Base-by-base conservation (phyloP, 2,797 vertebrate genomes). In the Artibeus jamaicensis region DNA sequence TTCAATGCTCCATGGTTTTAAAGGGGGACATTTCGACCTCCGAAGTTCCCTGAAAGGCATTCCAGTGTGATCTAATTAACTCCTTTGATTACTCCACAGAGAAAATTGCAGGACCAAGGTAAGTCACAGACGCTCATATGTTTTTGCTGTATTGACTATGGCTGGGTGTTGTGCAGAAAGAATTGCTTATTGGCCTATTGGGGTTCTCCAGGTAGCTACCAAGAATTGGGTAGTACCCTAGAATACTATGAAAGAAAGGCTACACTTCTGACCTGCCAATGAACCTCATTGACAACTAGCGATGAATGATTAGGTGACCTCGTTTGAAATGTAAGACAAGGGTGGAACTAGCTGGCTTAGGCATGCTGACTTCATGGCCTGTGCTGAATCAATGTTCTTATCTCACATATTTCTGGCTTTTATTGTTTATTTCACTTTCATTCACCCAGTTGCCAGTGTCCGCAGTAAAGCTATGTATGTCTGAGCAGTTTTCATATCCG, bases 11-110 rank as follows among this genome's bases (percentile, higher is more conserved):
- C 82, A 79, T 78, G 91, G 97, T 93, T 95, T 95, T 34, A 95
- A 97, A 97, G 94, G 88, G 84, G 34, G 7, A 92, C 16, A n/a
- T 98, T 98, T 98, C 83, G 83, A 94, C 89, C 95, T 92, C 89
- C 97, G 92, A 96, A 93, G 96, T 93, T 97, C 62, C 86, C 94
- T 78, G 74, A 97, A 97, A 97, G 97, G 95, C 97, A 92, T 97
- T 94, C 55, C 95, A 97, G 96, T 93, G 93, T 97, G 98, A 98
- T 96, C 97, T 97, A 98, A 98, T 97, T 98, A 98, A 98, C 97
- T 97, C 97, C 95, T 98, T 98, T 98, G 96, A 97, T 98, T 97
- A 97, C 65, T 85, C 97, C 97, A 91, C 90, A 79, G 91, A 93
- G 94, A 97, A 97, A 97, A 97, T 16, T 89, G 79, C 16, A 76